A percentile compares a stretch with the other conserved stretches of the same genome.
Evolutionary conservation across 2,113 vertebrate species (phyloP).

Genomic region (Scartelaos histophorus): DNA sequence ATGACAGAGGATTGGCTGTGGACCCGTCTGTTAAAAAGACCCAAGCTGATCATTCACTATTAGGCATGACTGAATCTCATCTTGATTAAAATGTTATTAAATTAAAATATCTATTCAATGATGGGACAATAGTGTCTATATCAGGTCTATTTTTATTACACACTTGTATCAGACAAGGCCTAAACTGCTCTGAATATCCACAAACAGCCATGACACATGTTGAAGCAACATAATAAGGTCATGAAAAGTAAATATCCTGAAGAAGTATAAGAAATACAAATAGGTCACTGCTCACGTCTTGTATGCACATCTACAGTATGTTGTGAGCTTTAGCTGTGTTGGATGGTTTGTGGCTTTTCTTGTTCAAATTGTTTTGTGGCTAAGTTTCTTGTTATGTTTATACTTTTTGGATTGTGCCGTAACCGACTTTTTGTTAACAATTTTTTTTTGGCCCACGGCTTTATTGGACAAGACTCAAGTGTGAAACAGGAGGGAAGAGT

Average conservation of each 20-base stretch:
- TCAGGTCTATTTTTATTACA: background rate
- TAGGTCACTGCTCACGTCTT: too few relatives aligned
- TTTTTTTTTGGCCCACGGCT: too few relatives aligned
- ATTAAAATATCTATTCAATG: background rate
- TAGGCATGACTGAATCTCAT: too few relatives aligned
- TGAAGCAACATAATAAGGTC: background rate
- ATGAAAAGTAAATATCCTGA: background rate
- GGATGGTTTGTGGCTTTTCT: background rate
- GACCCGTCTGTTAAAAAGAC: too few relatives aligned
- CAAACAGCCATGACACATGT: background rate
- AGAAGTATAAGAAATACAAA: background rate
- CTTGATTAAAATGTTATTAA: too few relatives aligned
- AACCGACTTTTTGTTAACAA: background rate
- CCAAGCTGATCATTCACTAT: too few relatives aligned
- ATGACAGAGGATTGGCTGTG: too few relatives aligned
- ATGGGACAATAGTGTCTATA: too few relatives aligned
- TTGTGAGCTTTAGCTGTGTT: background rate
- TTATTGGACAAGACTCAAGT: too few relatives aligned
- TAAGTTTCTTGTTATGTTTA: too few relatives aligned
- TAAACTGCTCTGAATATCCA: background rate
- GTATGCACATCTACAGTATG: background rate
- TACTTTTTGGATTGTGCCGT: background rate
- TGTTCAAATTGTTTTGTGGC: background rate
- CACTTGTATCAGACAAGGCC: background rate
- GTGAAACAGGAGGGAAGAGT: too few relatives aligned